phyloP scores from a whole-genome alignment of 2,888 invertebrate species.

The Prionchulus punctatus region DNA sequence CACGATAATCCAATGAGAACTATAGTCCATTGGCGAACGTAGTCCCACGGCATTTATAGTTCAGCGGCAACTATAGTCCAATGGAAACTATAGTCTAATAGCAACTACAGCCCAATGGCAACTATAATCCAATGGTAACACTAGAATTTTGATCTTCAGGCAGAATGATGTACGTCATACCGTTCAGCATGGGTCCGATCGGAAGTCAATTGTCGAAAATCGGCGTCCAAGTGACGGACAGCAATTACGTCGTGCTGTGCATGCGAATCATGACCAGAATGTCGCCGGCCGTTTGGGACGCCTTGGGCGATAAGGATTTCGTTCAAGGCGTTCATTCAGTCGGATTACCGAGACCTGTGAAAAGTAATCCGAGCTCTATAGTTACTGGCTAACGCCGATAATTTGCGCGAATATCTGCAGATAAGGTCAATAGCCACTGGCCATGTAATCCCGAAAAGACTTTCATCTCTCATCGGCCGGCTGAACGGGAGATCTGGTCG shows the following conservation, averaged over 20 bases:
- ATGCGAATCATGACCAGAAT: constrained; percentile 97
- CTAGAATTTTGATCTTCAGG: no score
- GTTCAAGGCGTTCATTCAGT: constrained; percentile 86
- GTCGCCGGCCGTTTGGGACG: constrained; percentile 46
- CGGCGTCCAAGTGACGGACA: constrained; percentile 87
- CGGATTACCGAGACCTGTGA: constrained; percentile 53
- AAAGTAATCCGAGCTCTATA: constrained; percentile 38
- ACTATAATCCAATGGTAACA: no score
- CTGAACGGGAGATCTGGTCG: constrained; percentile 66
- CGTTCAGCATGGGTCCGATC: constrained; percentile 96
- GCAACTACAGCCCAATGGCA: no score
- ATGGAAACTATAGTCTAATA: no score
- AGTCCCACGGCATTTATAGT: no score
- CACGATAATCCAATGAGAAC: no score
- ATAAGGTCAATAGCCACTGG: constrained; percentile 50
- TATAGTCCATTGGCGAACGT: no score
- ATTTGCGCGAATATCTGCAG: constrained; percentile 22
- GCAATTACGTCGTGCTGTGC: constrained; percentile 90
- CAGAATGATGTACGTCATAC: constrained; percentile 93
- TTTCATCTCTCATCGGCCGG: constrained; percentile 74
- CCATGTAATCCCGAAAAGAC: constrained; percentile 90
- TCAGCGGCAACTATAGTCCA: no score
- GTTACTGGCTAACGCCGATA: no score
- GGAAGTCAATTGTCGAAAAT: constrained; percentile 86
- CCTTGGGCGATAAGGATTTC: constrained; percentile 49